A percentile compares a stretch with the other conserved stretches of the same genome.
These are phyloP conservation scores for Serripes groenlandicus DNA, from an alignment of 2,888 invertebrate genomes.

Conservation along the genomic window DNA sequence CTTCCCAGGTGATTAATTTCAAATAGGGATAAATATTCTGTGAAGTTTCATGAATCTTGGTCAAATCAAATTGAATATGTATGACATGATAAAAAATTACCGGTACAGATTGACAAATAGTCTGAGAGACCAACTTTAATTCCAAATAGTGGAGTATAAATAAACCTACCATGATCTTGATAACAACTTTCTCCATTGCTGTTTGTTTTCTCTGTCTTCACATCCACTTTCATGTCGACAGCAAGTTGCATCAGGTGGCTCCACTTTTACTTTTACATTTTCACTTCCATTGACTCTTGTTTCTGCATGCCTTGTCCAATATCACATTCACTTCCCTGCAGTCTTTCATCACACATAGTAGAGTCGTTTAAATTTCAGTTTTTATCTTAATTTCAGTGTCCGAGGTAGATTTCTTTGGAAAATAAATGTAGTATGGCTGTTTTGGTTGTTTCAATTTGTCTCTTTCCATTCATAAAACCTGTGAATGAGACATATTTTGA, in stretches of 20 bases:
- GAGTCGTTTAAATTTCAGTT: not conserved
- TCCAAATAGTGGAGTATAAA: not conserved
- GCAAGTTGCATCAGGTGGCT: not conserved
- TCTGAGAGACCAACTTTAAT: no score
- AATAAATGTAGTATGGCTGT: conserved; percentile 92
- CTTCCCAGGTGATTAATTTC: no score
- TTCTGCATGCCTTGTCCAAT: not conserved
- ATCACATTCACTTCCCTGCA: not conserved
- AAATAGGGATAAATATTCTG: no score
- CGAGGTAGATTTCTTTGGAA: conserved; percentile 87
- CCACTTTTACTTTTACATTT: not conserved
- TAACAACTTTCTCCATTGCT: not conserved
- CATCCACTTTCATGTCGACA: not conserved
- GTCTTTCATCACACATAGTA: not conserved
- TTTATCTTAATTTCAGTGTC: not conserved
- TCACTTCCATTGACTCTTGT: not conserved
- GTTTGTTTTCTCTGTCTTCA: not conserved
- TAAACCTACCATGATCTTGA: not conserved
- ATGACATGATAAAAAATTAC: no score
- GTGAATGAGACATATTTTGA: not conserved
- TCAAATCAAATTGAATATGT: no score
- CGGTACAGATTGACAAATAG: no score
- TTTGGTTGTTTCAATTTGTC: conserved; percentile 85
- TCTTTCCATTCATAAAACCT: conserved; percentile 85
- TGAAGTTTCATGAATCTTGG: no score